A percentile compares a stretch with the other conserved stretches of the same genome.
Conservation (phyloP, 1,140 invertebrate species). For the Panulirus ornatus region DNA sequence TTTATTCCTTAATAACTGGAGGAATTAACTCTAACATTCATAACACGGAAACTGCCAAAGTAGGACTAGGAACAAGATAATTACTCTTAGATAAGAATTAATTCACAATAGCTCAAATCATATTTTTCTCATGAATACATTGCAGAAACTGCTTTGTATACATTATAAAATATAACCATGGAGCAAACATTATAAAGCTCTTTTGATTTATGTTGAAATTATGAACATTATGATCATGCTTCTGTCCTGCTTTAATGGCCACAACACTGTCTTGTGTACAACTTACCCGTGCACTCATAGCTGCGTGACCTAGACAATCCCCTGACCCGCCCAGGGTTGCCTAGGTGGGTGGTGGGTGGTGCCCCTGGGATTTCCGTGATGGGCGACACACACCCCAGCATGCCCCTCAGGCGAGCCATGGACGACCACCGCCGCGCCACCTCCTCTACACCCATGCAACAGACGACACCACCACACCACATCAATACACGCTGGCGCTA, state of each 20-base stretch:
- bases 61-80: not conserved
- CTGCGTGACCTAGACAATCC: conserved; percentile 62
- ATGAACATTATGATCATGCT: conserved; percentile 1
- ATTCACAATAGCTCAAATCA: no score
- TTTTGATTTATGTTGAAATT: not conserved
- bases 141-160: not conserved
- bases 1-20: not conserved
- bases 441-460: conserved; percentile 70
- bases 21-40: not conserved
- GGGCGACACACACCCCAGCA: conserved; percentile 70
- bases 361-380: conserved; percentile 59
- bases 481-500: conserved; percentile 64
- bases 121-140: not conserved
- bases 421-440: conserved; percentile 69
- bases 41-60: not conserved
- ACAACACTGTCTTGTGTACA: conserved; percentile 5
- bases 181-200: not conserved
- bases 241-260: conserved; percentile 9
- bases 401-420: conserved; percentile 69
- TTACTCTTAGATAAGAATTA: no score
- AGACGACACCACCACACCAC: conserved; percentile 69
- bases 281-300: conserved; percentile 68
- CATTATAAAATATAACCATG: not conserved
- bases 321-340: conserved; percentile 58
- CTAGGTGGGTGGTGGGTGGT: conserved; percentile 51